Base-by-base conservation (phyloP, 2,888 invertebrate species). In the Sipha maydis region DNA sequence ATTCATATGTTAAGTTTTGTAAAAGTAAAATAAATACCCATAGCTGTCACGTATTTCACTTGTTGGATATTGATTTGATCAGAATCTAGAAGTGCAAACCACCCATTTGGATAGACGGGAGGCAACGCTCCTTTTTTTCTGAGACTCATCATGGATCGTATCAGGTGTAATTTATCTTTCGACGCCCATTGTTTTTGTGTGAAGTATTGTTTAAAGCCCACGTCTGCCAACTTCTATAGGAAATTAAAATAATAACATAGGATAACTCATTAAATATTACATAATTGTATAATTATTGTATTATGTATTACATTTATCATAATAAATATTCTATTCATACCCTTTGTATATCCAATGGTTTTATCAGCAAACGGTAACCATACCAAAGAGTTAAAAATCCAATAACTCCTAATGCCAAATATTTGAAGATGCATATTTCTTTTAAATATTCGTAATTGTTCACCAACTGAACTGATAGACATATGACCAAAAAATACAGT, bases 51-150 rank as follows among this genome's bases (percentile, higher is more conserved):
- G 77, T 91, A 90, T 85, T 90, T 90, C 3, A 91, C 90, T 85
- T 90, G 86, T 19, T 89, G 89, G 17, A 69, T 73, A 21, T 67
- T 78, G 5, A 91, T 91, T 91, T 85, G 96, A 91, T 5, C 89
- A 5, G 95, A 95, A 91, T 97, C 97, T 0, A 95, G 92, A 1
- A 97, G 91, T 0, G 94, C 95, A 91, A 96, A 97, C 98, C 98
- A 98, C 0, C 97, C 97, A 91, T 98, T 97, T 0, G 97, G 97
- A 91, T 94, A 97, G 0, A 96, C 96, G 0, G 97, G 97, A 0
- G 97, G 97, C 4, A 96, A 91, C 0, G 93, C 92, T 0, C 96
- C 96, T 11, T 94, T 92, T 89, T 93, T 93, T 14, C 95, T 92
- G 0, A 93, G 91, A 0, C 92, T 92, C 90, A 94, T 93, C 0